Base-by-base conservation (phyloP, 2,888 invertebrate species). In the Steromphala cineraria region DNA sequence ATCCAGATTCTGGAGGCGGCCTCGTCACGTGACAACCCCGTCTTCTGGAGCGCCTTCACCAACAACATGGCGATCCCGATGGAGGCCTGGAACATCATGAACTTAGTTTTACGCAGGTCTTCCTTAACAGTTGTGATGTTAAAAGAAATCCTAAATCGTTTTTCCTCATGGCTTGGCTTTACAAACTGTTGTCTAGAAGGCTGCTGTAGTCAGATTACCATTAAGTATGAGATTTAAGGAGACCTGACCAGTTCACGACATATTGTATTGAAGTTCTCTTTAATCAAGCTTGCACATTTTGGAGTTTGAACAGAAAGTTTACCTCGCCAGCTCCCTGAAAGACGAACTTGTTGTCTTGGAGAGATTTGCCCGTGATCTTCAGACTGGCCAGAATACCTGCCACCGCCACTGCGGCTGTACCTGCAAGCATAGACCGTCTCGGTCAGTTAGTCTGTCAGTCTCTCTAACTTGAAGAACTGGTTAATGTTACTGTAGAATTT, bases 281-380 rank as follows among this genome's bases (percentile, higher is more conserved):
- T 36, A 36, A 36, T 36, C 4, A 36, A 36, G 36, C 36, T 5
- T 36, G 36, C 36, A 36, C 36, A 8, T 36, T 36, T 36, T 3
- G 3, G 8, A 5, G 8, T 36, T 3, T 36, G 3, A 36, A 36
- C 3, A 8, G 8, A 36, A 5, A 36, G 10, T 46, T 91, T 90
- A 97, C 97, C 95, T 99, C 99, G 83, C 99, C 99, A 77, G 99
- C 99, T 19, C 99, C 99, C 93, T 98, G 96, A 95, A 99, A 99
- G 0, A 99, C 95, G 89, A 99, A 96, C 36, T 95, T 96, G 92
- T 98, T 97, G 24, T 99, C 97, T 0, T 96, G 95, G 46, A 99
- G 94, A 87, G 95, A 95, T 85, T 95, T 97, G 86, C 96, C 96
- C 15, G 98, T 98, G 88, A 98, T 94, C 82, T 96, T 95, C 62